Evolutionary conservation across 2,888 invertebrate species (phyloP).

Genomic region (Polietes domitor): DNA sequence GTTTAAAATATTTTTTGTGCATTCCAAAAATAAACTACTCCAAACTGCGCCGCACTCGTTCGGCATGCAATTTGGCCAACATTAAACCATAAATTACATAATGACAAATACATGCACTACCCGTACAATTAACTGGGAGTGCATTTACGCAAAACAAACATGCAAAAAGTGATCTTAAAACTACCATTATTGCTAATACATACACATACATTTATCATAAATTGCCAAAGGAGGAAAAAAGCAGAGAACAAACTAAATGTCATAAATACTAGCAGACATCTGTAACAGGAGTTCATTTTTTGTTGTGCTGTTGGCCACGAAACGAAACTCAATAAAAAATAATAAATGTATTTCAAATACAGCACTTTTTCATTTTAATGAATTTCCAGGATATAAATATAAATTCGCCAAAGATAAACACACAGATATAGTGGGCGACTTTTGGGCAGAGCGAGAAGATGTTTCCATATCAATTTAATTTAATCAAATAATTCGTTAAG

Average conservation of each 20-base stretch:
- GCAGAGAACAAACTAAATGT: not conserved
- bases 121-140: constrained; percentile 31
- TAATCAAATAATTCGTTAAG: constrained; percentile 35
- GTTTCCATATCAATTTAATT: constrained; percentile 34
- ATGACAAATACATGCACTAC: constrained; percentile 38
- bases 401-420: not conserved
- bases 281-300: too few relatives aligned
- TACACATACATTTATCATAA: constrained; percentile 20
- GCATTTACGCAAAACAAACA: constrained; percentile 2
- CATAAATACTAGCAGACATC: not conserved
- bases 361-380: constrained; percentile 22
- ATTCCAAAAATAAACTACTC: constrained; percentile 1
- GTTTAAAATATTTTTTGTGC: constrained; percentile 14
- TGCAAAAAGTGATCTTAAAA: not conserved
- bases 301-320: not conserved
- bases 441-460: not conserved
- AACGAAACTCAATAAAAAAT: not conserved
- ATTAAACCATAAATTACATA: constrained; percentile 37
- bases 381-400: not conserved
- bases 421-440: not conserved
- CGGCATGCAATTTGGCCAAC: constrained; percentile 1
- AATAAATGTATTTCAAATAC: constrained; percentile 24
- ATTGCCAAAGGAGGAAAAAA: not conserved
- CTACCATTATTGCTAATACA: constrained; percentile 10
- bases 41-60: constrained; percentile 5